Evolutionary conservation across 2,888 invertebrate species (phyloP).

Genomic region (Agonum fuliginosum): DNA sequence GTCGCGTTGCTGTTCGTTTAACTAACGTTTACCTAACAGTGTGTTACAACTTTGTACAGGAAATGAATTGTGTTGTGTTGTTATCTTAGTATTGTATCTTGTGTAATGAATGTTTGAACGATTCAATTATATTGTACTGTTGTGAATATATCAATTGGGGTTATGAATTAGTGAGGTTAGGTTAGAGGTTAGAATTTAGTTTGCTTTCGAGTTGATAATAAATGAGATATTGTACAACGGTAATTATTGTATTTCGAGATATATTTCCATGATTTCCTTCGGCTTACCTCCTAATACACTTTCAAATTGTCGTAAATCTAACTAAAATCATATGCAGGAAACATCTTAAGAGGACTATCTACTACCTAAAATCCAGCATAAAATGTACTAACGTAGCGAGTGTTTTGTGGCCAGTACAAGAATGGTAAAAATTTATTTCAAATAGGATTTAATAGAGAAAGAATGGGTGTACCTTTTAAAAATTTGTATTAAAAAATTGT

Average conservation of each 20-base stretch:
- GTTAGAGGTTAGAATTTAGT: conserved; percentile 26
- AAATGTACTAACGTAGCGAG: no score
- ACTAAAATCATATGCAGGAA: background rate
- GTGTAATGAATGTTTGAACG: conserved; percentile 52
- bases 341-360: no score
- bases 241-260: conserved; percentile 30
- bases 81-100: conserved; percentile 47
- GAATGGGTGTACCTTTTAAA: no score
- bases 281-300: background rate
- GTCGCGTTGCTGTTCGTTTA: conserved; percentile 5
- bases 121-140: conserved; percentile 47
- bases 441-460: no score
- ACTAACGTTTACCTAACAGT: conserved; percentile 39
- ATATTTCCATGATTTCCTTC: conserved; percentile 17
- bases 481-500: no score
- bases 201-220: conserved; percentile 21
- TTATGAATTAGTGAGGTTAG: conserved; percentile 23
- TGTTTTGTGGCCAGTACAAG: no score
- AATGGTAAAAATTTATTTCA: no score
- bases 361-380: no score
- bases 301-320: conserved; percentile 5
- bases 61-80: conserved; percentile 50
- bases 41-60: conserved; percentile 22
- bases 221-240: conserved; percentile 17
- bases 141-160: conserved; percentile 39